Percentiles rank a stretch among this genome's conserved stretches.
phyloP scores from a whole-genome alignment of 2,888 invertebrate species.

The Osedax frankpressi region DNA sequence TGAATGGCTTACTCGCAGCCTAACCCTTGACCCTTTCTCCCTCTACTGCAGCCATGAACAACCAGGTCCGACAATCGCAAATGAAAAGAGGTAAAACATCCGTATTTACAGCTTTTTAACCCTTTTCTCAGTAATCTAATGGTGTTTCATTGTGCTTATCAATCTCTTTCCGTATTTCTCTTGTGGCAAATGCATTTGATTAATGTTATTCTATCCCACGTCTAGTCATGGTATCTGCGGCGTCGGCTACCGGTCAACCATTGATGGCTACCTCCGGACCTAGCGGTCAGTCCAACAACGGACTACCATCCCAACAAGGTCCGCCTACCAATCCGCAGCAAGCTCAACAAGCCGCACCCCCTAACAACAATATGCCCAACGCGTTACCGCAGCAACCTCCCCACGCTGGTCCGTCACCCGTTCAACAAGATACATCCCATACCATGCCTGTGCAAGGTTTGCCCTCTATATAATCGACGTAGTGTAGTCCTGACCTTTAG shows the following conservation, averaged over 20 bases:
- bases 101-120: no score
- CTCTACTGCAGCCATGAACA: no score
- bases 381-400: background rate
- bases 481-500: no score
- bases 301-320: background rate
- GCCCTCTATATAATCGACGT: no score
- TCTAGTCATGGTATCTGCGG: background rate
- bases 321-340: background rate
- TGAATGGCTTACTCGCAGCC: no score
- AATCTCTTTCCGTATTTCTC: background rate
- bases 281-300: background rate
- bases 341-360: background rate
- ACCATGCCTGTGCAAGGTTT: background rate
- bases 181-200: background rate
- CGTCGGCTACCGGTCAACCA: background rate
- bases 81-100: no score
- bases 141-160: no score
- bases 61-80: no score
- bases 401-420: background rate
- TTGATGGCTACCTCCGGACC: background rate
- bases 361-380: background rate
- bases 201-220: no score
- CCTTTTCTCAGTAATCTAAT: no score
- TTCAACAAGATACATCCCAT: background rate
- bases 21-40: no score